Conservation (phyloP, 2,888 invertebrate species). For the Drosophila stalkeri region DNA sequence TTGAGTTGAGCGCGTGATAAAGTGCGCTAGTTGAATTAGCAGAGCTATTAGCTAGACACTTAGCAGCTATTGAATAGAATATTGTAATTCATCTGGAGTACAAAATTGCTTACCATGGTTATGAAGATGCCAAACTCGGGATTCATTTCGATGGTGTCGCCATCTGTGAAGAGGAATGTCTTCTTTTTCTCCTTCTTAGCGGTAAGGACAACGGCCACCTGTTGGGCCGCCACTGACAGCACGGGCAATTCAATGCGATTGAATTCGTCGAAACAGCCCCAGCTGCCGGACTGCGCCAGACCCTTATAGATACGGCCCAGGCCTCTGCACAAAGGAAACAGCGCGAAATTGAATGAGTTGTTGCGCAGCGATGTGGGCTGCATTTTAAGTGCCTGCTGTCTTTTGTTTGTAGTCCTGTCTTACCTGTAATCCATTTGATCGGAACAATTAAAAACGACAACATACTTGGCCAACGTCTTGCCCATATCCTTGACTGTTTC, state of each 20-base stretch:
- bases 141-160: slow-evolving; percentile 96
- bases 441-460: slow-evolving; percentile 98
- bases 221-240: slow-evolving; percentile 97
- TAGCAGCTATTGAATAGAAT: not conserved
- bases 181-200: slow-evolving; percentile 98
- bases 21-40: slow-evolving; percentile 49
- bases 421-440: slow-evolving; percentile 98
- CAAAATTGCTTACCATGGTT: slow-evolving; percentile 91
- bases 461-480: slow-evolving; percentile 98
- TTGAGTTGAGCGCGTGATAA: slow-evolving; percentile 26
- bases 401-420: slow-evolving; percentile 7
- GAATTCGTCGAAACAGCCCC: slow-evolving; percentile 99
- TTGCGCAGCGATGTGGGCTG: slow-evolving; percentile 32
- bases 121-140: slow-evolving; percentile 98
- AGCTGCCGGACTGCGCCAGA: slow-evolving; percentile 96
- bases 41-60: slow-evolving; percentile 35
- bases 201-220: slow-evolving; percentile 96
- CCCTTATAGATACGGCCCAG: slow-evolving; percentile 98
- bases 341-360: slow-evolving; percentile 40
- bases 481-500: slow-evolving; percentile 99
- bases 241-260: slow-evolving; percentile 98
- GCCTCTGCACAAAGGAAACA: slow-evolving; percentile 87
- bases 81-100: not conserved
- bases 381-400: slow-evolving; percentile 41
- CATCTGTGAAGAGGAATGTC: slow-evolving; percentile 96